phyloP scores from a whole-genome alignment of 2,113 vertebrate species.

The Microtus oregoni region DNA sequence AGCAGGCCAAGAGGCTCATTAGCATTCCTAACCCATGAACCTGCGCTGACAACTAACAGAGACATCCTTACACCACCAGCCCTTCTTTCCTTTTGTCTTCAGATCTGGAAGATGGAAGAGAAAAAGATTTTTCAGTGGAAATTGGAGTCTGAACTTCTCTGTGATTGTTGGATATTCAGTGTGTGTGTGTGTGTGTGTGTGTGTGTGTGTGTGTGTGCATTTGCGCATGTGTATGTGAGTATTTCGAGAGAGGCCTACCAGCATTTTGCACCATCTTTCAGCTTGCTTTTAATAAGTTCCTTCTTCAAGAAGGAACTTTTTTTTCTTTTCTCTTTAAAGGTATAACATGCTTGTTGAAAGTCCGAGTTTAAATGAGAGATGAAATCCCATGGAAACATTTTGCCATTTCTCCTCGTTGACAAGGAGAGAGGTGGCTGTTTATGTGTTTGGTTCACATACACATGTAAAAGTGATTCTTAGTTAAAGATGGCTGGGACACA shows the following conservation, averaged over 20 bases:
- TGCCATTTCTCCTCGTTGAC: slow-evolving; percentile 56
- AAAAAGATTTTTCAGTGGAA: slow-evolving; percentile 85
- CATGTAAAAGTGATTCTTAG: slow-evolving; percentile 29
- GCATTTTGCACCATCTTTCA: slow-evolving; percentile 5
- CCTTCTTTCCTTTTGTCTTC: slow-evolving; percentile 91
- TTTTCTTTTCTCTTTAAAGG: slow-evolving; percentile 45
- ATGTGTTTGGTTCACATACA: slow-evolving; percentile 41
- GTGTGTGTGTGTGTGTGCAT: not conserved
- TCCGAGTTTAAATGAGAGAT: slow-evolving; percentile 41
- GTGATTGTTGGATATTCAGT: slow-evolving; percentile 61
- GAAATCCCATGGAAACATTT: slow-evolving; percentile 64
- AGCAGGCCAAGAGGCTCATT: slow-evolving; percentile 87
- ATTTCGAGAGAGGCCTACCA: not conserved
- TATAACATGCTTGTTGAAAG: slow-evolving; percentile 56
- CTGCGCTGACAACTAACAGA: slow-evolving; percentile 96
- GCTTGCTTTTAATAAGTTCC: slow-evolving; percentile 63
- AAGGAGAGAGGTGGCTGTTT: slow-evolving; percentile 32
- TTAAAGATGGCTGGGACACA: slow-evolving; percentile 42
- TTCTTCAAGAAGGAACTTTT: slow-evolving; percentile 56
- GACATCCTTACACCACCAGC: slow-evolving; percentile 93
- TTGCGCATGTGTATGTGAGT: not conserved
- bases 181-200: not conserved
- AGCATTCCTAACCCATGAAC: slow-evolving; percentile 94
- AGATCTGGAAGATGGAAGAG: slow-evolving; percentile 84
- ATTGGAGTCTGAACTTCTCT: slow-evolving; percentile 75